These are phyloP conservation scores for Smutsia temminckii DNA, from an alignment of 2,797 vertebrate genomes.

Conservation along the genomic window DNA sequence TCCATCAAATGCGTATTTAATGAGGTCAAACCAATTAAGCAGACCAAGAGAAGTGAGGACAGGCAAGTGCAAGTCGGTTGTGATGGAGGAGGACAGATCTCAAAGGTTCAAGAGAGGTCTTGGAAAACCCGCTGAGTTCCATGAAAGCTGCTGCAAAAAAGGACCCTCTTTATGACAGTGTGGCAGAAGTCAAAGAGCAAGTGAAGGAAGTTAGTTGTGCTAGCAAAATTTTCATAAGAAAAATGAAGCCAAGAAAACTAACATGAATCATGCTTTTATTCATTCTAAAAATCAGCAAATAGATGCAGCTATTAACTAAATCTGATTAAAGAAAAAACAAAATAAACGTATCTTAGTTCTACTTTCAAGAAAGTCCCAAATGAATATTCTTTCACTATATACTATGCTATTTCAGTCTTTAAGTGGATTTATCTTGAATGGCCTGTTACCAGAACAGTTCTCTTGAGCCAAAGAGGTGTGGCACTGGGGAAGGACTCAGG, in stretches of 20 bases:
- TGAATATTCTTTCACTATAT: slow-evolving; percentile 23
- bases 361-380: slow-evolving; percentile 25
- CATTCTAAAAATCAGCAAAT: slow-evolving; percentile 44
- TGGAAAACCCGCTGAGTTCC: neutral
- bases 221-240: slow-evolving; percentile 25
- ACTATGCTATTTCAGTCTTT: neutral
- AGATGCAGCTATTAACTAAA: slow-evolving; percentile 36
- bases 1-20: neutral
- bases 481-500: neutral
- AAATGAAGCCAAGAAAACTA: slow-evolving; percentile 17
- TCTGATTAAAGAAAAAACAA: slow-evolving; percentile 44
- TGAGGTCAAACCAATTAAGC: neutral
- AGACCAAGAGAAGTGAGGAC: neutral
- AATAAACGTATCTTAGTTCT: slow-evolving; percentile 53
- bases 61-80: neutral
- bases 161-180: neutral
- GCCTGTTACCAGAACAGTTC: neutral
- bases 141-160: neutral
- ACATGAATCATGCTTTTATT: slow-evolving; percentile 47
- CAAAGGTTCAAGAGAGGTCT: neutral
- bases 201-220: neutral
- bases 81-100: neutral
- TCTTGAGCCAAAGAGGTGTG: neutral
- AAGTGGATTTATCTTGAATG: slow-evolving; percentile 2
- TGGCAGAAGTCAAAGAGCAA: slow-evolving; percentile 27